Conservation (phyloP, 2,797 vertebrate genomes). For the Iguana delicatissima region DNA sequence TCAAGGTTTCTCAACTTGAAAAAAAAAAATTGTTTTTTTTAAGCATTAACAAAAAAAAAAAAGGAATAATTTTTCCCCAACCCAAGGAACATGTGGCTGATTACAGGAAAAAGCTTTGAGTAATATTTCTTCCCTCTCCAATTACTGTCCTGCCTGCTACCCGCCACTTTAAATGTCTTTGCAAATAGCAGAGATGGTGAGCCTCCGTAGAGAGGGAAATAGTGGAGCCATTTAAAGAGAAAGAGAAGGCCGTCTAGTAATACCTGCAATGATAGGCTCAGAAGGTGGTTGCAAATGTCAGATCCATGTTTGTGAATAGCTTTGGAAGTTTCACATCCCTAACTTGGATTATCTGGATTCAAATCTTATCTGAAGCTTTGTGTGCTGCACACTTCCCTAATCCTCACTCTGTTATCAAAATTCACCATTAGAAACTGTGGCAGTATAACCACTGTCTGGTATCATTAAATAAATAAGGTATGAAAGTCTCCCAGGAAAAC, state of each 20-base stretch:
- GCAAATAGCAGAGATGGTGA: neutral
- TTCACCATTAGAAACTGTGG: neutral
- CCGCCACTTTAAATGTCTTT: neutral
- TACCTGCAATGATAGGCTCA: neutral
- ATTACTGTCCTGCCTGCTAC: neutral
- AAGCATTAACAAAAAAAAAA: too few relatives aligned
- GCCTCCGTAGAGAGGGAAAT: neutral
- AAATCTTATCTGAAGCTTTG: neutral
- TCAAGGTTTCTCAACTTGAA: too few relatives aligned
- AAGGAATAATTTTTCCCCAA: too few relatives aligned
- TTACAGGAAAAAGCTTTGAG: neutral
- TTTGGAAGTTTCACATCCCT: neutral
- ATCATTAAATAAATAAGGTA: constrained; percentile 35
- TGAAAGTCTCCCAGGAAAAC: constrained; percentile 16
- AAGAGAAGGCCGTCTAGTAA: neutral
- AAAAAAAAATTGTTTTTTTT: too few relatives aligned
- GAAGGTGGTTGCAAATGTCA: neutral
- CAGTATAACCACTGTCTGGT: neutral
- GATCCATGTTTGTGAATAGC: neutral
- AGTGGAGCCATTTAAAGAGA: neutral
- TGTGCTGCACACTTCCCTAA: neutral
- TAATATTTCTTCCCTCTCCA: neutral
- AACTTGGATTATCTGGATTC: neutral
- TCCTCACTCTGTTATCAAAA: constrained; percentile 10
- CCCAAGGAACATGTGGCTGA: neutral